Percentiles rank a stretch among this genome's conserved stretches.
phyloP scores from a whole-genome alignment of 2,888 invertebrate genomes.

The Priocnemis perturbator region DNA sequence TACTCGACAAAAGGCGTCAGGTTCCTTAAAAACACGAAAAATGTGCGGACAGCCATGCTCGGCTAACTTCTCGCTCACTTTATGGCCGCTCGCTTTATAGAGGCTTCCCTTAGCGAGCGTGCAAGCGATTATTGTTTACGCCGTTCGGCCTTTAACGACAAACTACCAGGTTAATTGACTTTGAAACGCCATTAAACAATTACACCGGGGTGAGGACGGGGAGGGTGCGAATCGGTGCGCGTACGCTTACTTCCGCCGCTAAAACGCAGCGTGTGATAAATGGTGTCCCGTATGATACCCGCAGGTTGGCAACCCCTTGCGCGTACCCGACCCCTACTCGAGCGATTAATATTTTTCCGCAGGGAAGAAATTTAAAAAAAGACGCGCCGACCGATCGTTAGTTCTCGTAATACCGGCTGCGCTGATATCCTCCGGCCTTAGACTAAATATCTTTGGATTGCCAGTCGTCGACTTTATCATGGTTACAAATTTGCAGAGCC shows the following conservation, averaged over 20 bases:
- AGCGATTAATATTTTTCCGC: slow-evolving; percentile 3
- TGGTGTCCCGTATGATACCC: slow-evolving; percentile 1
- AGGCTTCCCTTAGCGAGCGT: neutral
- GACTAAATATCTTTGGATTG: too few relatives aligned
- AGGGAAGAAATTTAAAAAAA: too few relatives aligned
- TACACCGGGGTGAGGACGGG: slow-evolving; percentile 4
- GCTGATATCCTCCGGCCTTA: too few relatives aligned
- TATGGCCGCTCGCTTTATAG: too few relatives aligned
- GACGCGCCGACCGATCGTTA: too few relatives aligned
- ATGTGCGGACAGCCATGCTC: too few relatives aligned
- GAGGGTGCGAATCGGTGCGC: slow-evolving; percentile 15
- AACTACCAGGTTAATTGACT: slow-evolving; percentile 24
- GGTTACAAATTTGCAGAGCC: too few relatives aligned
- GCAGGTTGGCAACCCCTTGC: neutral
- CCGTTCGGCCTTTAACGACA: slow-evolving; percentile 5
- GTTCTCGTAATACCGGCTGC: too few relatives aligned
- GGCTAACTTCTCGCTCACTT: too few relatives aligned
- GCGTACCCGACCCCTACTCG: neutral
- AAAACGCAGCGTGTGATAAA: slow-evolving; percentile 20
- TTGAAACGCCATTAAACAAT: slow-evolving; percentile 32
- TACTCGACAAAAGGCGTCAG: too few relatives aligned
- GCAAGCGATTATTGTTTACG: slow-evolving; percentile 13
- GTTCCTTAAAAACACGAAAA: too few relatives aligned
- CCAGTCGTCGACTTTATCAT: too few relatives aligned
- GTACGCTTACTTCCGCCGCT: slow-evolving; percentile 14